Base-by-base conservation (phyloP, 2,797 vertebrate species). In the Sphenodon punctatus region DNA sequence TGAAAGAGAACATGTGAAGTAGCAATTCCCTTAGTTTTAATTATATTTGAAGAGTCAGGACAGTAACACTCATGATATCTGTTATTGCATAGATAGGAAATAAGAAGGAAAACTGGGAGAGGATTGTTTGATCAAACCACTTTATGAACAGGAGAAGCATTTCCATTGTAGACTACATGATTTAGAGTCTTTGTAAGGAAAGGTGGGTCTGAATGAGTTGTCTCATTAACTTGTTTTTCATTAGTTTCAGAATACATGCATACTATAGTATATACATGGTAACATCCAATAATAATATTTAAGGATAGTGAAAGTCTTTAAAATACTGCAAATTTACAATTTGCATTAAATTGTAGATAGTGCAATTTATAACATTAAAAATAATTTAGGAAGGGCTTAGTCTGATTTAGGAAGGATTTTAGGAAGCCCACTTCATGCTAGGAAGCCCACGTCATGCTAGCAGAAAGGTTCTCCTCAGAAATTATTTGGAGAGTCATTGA, bases 111-210 rank as follows among this genome's bases (percentile, higher is more conserved):
- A 67, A 17, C 39, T 13, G 11, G 77, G 23, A 30, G 60, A 56
- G 6, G 4, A 66, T 38, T 27, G 34, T 43, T 80, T 67, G 55
- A 32, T 39, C 41, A 89, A 80, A 42, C 27, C 12, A 76, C 69
- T 80, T 76, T 23, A 4, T 43, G 27, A 76, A 38, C 59, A 59
- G 39, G 59, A 30, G 59, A 66, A 58, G 32, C 34, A 4, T 30
- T 80, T 61, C 42, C 58, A 16, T 8, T 66, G 15, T 43, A 75
- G 64, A 10, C 25, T 36, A 41, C 25, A 46, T 9, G 56, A 45
- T 16, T n/a, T n/a, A n/a, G n/a, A n/a, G n/a, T 82, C 38, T 65
- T 80, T 60, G 48, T 67, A 34, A 67, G 84, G 55, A 75, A 89
- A 76, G 60, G 16, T 6, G 20, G 79, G 43, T 43, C 16, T 22